These are phyloP conservation scores for Clavelina lepadiformis DNA, from an alignment of 23 tunicate genomes.

Conservation along the genomic window DNA sequence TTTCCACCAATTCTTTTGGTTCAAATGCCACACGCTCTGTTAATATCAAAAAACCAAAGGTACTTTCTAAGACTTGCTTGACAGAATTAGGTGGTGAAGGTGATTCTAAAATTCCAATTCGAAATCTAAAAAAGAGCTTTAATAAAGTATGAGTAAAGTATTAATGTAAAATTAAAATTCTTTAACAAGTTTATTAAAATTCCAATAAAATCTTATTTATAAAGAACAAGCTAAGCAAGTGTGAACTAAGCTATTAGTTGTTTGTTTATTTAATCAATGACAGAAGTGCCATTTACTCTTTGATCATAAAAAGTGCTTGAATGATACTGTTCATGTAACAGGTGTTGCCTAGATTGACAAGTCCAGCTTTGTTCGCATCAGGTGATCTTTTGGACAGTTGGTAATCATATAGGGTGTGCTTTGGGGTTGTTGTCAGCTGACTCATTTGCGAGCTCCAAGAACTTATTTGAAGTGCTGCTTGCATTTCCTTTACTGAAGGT, in stretches of 20 bases:
- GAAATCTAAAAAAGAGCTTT: conserved; percentile 30
- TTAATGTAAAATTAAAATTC: too few species aligned
- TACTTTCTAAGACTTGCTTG: conserved; percentile 3
- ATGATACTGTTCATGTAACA: conserved; percentile 57
- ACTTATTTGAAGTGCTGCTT: background rate
- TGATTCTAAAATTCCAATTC: conserved; percentile 3
- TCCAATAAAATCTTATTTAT: too few species aligned
- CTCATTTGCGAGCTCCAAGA: too few species aligned
- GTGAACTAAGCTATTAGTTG: too few species aligned
- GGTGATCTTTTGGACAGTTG: conserved; percentile 7
- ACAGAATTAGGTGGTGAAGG: conserved; percentile 1
- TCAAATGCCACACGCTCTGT: conserved; percentile 30
- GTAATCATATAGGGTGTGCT: conserved; percentile 1
- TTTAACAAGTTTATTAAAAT: too few species aligned
- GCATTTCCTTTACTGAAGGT: conserved; percentile 17
- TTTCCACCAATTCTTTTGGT: conserved; percentile 21
- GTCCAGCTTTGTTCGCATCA: conserved; percentile 37
- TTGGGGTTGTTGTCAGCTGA: background rate
- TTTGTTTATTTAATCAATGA: too few species aligned
- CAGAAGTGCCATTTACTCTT: too few species aligned
- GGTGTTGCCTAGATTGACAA: conserved; percentile 62
- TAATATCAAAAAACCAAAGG: conserved; percentile 22
- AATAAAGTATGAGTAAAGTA: too few species aligned
- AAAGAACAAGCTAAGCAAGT: too few species aligned
- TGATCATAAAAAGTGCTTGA: conserved; percentile 49